Base-by-base conservation (phyloP, 2,113 vertebrate species). In the Coptodon rendalli region DNA sequence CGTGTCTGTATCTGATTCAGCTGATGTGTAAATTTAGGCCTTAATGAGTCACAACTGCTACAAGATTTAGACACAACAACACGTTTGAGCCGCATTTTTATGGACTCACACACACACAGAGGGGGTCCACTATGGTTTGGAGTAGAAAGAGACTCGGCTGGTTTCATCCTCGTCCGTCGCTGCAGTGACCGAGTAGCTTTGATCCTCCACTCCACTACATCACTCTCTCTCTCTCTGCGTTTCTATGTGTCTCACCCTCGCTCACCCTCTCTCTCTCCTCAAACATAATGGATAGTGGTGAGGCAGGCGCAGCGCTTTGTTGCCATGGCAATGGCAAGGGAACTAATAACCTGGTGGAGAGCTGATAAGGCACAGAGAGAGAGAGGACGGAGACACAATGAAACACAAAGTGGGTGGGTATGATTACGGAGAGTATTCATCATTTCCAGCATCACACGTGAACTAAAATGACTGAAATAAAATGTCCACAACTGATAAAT, bases 301-400 rank as follows among this genome's bases (percentile, higher is more conserved):
- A 93, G 90, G 93, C 91, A 89, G 94, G 83, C 87, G 27, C 91
- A 93, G 90, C 56, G 89, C 94, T 96, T 95, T 96, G 96, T 97
- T 96, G 95, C 95, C 95, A 96, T 96, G 95, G 94, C 73, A 53
- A 97, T 93, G 82, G 92, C 89, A 95, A 95, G 94, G 93, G 93
- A 96, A 96, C 95, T 95, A 96, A 96, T 96, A 96, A 96, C 95
- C 95, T 96, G 95, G 94, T 73, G 85, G 92, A 90, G 91, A 88
- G 89, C 89, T 95, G 95, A 96, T 96, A 96, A 96, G 94, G 92
- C 84, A 78, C 10, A 78, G 45, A n/a, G 68, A 45, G 59, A 63
- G 31, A 83, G 85, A 80, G 84, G 89, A 93, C 85, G 87, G 94
- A 91, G 91, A 89, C 86, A 92, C 87, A 88, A 93, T 90, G 92